phyloP scores from a whole-genome alignment of 2,797 vertebrate genomes.

The Eidolon dupreanum region DNA sequence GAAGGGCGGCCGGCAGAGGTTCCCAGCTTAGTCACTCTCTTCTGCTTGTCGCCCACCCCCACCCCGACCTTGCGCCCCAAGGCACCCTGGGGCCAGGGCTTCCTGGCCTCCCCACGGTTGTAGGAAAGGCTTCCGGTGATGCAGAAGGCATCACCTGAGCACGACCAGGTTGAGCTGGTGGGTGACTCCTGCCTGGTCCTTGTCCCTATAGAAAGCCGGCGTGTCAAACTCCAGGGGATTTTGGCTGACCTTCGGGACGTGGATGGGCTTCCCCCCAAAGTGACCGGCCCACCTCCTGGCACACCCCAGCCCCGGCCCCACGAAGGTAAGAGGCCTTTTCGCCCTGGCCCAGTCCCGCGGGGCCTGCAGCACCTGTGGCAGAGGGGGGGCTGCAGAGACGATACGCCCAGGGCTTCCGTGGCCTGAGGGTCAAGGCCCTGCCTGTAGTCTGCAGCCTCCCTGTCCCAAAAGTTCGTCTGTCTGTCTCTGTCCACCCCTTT shows the following conservation, averaged over 20 bases:
- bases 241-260: slow-evolving; percentile 90
- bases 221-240: slow-evolving; percentile 93
- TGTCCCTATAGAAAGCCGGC: slow-evolving; percentile 88
- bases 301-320: slow-evolving; percentile 89
- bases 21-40: not conserved
- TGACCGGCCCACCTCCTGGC: slow-evolving; percentile 87
- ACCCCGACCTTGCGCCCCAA: not conserved
- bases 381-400: slow-evolving; percentile 62
- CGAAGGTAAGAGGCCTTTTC: slow-evolving; percentile 87
- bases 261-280: slow-evolving; percentile 88
- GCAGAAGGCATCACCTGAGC: rapidly evolving
- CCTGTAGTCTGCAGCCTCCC: slow-evolving; percentile 64
- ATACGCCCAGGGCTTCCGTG: slow-evolving; percentile 43
- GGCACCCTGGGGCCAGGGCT: not conserved
- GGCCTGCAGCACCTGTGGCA: not conserved
- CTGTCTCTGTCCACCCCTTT: slow-evolving; percentile 73
- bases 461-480: slow-evolving; percentile 73
- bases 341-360: not conserved
- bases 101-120: not conserved
- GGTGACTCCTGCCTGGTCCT: not conserved
- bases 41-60: not conserved
- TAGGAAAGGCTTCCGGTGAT: not conserved
- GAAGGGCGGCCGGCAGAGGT: not conserved
- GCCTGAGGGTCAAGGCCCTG: slow-evolving; percentile 41
- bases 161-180: not conserved